A percentile compares a stretch with the other conserved stretches of the same genome.
phyloP scores from a whole-genome alignment of 2,888 invertebrate genomes.

The Phytoseiulus persimilis region DNA sequence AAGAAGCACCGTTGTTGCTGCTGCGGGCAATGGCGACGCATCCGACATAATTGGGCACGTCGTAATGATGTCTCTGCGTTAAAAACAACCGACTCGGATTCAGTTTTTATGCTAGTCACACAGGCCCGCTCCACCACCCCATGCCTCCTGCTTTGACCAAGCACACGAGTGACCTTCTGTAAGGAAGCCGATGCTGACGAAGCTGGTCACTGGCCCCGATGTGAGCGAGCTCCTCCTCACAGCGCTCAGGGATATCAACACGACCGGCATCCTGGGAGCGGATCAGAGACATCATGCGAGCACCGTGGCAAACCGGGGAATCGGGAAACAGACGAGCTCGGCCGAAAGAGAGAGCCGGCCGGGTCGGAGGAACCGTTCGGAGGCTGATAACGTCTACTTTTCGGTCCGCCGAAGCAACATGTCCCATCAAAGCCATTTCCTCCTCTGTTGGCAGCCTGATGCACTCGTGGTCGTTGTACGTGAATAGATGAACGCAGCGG shows the following conservation, averaged over 20 bases:
- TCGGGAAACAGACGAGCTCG: neutral
- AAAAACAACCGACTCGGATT: neutral
- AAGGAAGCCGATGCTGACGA: no score
- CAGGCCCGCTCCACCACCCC: no score
- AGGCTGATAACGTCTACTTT: neutral
- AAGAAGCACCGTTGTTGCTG: neutral
- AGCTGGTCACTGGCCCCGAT: no score
- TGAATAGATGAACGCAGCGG: neutral
- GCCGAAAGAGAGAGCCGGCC: no score
- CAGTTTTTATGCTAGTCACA: neutral
- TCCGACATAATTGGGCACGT: neutral
- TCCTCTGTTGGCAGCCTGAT: neutral
- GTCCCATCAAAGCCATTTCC: neutral
- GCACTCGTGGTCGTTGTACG: neutral
- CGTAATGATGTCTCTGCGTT: neutral
- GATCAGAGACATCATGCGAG: neutral
- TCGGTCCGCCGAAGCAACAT: neutral
- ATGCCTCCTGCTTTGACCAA: no score
- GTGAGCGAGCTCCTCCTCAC: no score
- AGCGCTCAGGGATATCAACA: neutral
- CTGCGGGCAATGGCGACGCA: constrained; percentile 5
- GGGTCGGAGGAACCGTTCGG: neutral
- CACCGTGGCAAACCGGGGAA: neutral
- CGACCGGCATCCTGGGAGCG: no score
- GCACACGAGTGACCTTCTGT: no score